These are phyloP conservation scores for Neodiprion fabricii DNA, from an alignment of 1,140 invertebrate genomes.

Conservation along the genomic window DNA sequence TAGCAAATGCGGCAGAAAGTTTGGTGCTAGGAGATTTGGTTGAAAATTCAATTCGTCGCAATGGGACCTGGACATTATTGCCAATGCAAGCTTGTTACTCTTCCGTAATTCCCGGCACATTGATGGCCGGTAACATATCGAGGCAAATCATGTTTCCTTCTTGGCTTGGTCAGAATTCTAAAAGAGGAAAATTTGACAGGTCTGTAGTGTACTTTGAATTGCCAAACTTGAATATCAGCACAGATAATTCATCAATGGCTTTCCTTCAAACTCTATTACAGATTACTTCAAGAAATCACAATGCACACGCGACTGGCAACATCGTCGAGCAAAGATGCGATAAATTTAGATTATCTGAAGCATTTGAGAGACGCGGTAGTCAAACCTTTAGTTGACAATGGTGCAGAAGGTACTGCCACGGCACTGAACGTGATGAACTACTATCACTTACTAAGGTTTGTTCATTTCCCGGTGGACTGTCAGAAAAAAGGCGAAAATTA, in stretches of 20 bases:
- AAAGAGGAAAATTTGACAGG: slow-evolving; percentile 80
- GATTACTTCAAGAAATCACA: slow-evolving; percentile 53
- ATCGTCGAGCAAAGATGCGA: slow-evolving; percentile 76
- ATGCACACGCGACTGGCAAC: slow-evolving; percentile 59
- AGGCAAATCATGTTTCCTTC: slow-evolving; percentile 88
- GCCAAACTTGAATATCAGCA: slow-evolving; percentile 11
- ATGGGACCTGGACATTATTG: slow-evolving; percentile 87
- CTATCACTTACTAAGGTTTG: slow-evolving; percentile 88
- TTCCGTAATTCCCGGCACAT: slow-evolving; percentile 87
- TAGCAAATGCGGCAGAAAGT: slow-evolving; percentile 83
- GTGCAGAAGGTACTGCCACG: slow-evolving; percentile 73
- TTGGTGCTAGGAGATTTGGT: slow-evolving; percentile 88
- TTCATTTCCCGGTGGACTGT: slow-evolving; percentile 75
- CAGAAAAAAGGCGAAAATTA: slow-evolving; percentile 60
- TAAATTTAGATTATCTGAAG: slow-evolving; percentile 84
- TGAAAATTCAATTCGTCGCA: slow-evolving; percentile 79
- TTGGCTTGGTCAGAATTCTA: slow-evolving; percentile 97
- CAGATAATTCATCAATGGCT: neutral
- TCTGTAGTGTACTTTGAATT: slow-evolving; percentile 50
- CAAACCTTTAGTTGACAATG: slow-evolving; percentile 73
- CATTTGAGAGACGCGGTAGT: slow-evolving; percentile 76
- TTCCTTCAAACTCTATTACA: slow-evolving; percentile 14
- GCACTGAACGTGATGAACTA: slow-evolving; percentile 80
- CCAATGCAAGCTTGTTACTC: slow-evolving; percentile 91
- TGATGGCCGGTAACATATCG: slow-evolving; percentile 79